phyloP scores from a whole-genome alignment of 2,797 vertebrate species.

The Epinephelus coioides region DNA sequence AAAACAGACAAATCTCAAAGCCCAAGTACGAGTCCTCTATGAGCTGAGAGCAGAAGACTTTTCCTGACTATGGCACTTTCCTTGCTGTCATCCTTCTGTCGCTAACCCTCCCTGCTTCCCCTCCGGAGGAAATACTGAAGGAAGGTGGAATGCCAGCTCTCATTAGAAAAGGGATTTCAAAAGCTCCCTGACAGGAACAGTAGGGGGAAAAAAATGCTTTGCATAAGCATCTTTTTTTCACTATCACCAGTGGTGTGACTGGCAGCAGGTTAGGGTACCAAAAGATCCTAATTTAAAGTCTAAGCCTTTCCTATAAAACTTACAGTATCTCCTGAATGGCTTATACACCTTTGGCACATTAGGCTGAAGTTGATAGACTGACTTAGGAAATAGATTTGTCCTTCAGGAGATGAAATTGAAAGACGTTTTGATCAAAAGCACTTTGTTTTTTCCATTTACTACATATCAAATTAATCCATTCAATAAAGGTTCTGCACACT shows the following conservation, averaged over 20 bases:
- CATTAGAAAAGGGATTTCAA: constrained; percentile 75
- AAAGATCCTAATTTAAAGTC: constrained; percentile 72
- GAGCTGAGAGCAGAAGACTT: constrained; percentile 51
- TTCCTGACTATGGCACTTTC: constrained; percentile 61
- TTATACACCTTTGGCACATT: constrained; percentile 40
- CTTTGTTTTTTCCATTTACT: constrained; percentile 37
- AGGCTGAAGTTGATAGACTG: constrained; percentile 28
- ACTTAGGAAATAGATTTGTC: constrained; percentile 44
- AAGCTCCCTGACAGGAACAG: constrained; percentile 73
- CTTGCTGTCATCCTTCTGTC: constrained; percentile 56
- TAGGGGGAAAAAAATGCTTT: constrained; percentile 57
- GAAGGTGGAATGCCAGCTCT: constrained; percentile 75
- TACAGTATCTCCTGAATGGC: constrained; percentile 54
- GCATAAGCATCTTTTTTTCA: constrained; percentile 73
- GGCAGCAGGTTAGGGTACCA: constrained; percentile 62
- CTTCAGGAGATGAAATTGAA: constrained; percentile 36
- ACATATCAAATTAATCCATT: constrained; percentile 38
- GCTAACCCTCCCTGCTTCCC: constrained; percentile 35
- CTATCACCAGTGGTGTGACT: constrained; percentile 64
- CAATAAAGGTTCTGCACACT: constrained; percentile 29
- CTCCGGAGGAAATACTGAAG: constrained; percentile 61
- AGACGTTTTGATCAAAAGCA: constrained; percentile 39
- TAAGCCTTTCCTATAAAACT: constrained; percentile 57
- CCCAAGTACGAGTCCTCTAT: not conserved
- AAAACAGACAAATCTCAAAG: constrained; percentile 46